phyloP scores from a whole-genome alignment of 64 coral and sea anemone species.

The Acropora tenuis region DNA sequence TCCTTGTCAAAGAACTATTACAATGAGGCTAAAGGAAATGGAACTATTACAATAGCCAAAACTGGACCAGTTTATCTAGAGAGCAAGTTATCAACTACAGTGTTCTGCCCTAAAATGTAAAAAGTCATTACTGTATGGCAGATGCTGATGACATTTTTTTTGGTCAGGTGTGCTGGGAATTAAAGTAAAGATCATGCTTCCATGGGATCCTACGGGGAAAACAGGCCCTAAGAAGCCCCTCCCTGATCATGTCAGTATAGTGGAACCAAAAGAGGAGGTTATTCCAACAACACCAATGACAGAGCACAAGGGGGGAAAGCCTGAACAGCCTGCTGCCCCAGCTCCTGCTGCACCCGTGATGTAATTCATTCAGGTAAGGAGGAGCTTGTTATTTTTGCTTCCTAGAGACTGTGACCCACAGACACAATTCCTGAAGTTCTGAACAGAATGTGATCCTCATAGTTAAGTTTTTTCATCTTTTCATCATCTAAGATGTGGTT shows the following conservation, averaged over 20 bases:
- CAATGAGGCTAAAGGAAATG: too few relatives aligned
- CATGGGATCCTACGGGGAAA: conserved; percentile 99
- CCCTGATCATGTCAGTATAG: conserved; percentile 99
- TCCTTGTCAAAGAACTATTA: too few relatives aligned
- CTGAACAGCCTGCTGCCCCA: conserved; percentile 79
- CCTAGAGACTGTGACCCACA: too few relatives aligned
- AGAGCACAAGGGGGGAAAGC: conserved; percentile 99
- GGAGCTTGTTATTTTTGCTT: not conserved
- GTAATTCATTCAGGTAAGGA: not conserved
- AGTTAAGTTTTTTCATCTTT: too few relatives aligned
- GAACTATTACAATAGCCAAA: too few relatives aligned
- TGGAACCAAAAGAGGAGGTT: conserved; percentile 97
- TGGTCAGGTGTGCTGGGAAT: conserved; percentile 96
- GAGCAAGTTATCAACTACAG: too few relatives aligned
- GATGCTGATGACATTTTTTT: not conserved
- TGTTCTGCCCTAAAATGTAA: too few relatives aligned
- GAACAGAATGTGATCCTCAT: too few relatives aligned
- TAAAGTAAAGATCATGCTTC: conserved; percentile 99
- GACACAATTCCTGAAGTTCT: too few relatives aligned
- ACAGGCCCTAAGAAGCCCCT: conserved; percentile 97
- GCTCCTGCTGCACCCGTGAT: conserved; percentile 15
- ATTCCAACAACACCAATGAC: conserved; percentile 75
- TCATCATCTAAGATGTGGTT: too few relatives aligned
- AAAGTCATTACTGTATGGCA: too few relatives aligned
- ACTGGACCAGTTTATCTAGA: too few relatives aligned